Base-by-base conservation (phyloP, 2,888 invertebrate genomes). In the Amblyteles armatorius region DNA sequence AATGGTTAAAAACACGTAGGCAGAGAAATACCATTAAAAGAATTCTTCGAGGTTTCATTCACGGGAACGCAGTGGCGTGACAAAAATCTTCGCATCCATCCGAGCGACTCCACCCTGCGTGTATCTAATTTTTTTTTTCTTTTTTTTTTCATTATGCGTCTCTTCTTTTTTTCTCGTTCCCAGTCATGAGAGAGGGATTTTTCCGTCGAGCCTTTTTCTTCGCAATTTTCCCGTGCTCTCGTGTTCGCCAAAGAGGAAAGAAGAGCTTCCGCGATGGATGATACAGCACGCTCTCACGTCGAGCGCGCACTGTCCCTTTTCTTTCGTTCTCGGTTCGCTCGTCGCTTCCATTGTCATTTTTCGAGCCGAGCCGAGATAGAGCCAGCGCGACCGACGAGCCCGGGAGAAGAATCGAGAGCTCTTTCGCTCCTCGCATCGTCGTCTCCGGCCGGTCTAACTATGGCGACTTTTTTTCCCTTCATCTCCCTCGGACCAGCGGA, bases 361-460 rank as follows among this genome's bases (percentile, higher is more conserved):
- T 44, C 57, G 63, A 72, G 67, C 44, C 65, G 36, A 50, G 26
- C 57, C 74, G 44, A 74, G 52, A 48, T 19, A 1, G 13, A 55
- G 44, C n/a, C 48, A 19, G 63, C 26, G 57, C 11, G 33, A 19
- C 33, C 44, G 44, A 3, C 52, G 55, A 55, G 55, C 67, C 55
- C 67, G 68, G 63, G 29, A 55, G 52, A 29, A 71, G 82, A 77
- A 82, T 79, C 85, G 79, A 76, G 83, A 79, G 72, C 73, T 74
- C 76, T 57, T 57, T 44, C 40, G 76, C 72, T 67, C 60, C 33
- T 67, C 57, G 50, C 44, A 40, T 81, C 65, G 73, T 82, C 76
- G 79, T 85, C 82, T 85, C 76, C 71, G 72, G 50, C 82, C 72
- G 72, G 85, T 85, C 79, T 77, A 73, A 72, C 60, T 65, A 29